Evolutionary conservation across 2,113 vertebrate genomes (phyloP).

Genomic region (Setophaga kirtlandii): DNA sequence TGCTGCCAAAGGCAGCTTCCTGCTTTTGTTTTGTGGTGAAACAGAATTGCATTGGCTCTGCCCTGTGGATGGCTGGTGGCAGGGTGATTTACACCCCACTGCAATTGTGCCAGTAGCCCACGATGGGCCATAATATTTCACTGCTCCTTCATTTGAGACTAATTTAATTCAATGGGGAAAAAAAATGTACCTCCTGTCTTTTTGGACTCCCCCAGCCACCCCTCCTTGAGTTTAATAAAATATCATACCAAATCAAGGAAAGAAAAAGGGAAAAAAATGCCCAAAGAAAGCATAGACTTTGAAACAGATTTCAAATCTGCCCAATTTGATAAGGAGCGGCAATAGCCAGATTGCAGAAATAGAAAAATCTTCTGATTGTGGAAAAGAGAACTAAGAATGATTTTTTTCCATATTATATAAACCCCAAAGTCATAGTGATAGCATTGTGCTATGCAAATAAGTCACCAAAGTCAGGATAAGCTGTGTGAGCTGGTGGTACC

Average conservation of each 20-base stretch:
- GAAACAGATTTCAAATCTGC: background rate
- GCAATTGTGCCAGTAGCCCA: background rate
- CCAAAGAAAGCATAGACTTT: background rate
- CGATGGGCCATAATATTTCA: background rate
- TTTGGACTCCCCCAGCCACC: fast-evolving
- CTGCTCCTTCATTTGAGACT: background rate
- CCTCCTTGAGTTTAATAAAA: background rate
- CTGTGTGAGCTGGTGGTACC: background rate
- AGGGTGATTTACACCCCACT: fast-evolving
- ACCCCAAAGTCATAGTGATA: background rate
- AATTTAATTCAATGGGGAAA: fast-evolving
- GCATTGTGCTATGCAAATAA: background rate
- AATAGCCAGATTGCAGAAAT: background rate
- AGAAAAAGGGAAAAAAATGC: background rate
- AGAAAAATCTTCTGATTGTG: background rate
- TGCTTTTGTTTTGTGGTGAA: background rate
- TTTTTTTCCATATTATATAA: background rate
- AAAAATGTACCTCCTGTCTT: background rate
- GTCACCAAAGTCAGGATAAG: background rate
- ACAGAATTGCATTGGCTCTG: background rate
- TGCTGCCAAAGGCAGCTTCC: background rate
- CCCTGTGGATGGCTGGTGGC: fast-evolving
- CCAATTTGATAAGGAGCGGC: background rate
- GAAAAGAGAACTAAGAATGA: background rate
- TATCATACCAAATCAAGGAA: background rate